Evolutionary conservation across 2,113 vertebrate genomes (phyloP).

Genomic region (Excalfactoria chinensis): DNA sequence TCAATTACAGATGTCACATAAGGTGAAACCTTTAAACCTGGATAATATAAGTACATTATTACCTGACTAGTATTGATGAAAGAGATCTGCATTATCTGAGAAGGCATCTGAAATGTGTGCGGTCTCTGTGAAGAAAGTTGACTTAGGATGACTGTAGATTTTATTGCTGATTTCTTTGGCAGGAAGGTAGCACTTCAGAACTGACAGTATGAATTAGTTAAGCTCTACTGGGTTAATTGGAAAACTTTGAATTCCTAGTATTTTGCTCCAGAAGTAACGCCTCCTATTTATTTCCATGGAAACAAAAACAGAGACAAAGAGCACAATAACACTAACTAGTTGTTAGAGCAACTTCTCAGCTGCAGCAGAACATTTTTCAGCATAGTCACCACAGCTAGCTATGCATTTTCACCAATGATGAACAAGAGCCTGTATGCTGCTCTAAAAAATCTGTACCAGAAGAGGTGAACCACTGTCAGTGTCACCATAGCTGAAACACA

Average conservation of each 20-base stretch:
- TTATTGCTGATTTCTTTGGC: neutral
- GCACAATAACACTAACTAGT: neutral
- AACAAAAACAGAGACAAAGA: neutral
- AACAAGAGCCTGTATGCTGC: neutral
- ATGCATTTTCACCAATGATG: neutral
- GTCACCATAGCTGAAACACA: neutral
- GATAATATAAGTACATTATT: conserved; percentile 2
- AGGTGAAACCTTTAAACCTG: neutral
- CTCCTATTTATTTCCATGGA: neutral
- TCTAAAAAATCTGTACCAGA: neutral
- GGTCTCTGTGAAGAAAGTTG: neutral
- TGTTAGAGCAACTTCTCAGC: neutral
- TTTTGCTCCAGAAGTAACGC: neutral
- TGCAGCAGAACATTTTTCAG: neutral
- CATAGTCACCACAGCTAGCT: neutral
- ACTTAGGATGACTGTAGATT: neutral
- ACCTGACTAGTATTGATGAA: neutral
- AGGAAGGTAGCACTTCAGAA: neutral
- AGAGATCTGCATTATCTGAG: neutral
- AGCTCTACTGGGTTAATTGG: neutral
- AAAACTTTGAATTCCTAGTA: neutral
- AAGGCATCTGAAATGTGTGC: neutral
- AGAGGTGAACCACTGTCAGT: neutral
- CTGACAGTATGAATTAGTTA: neutral
- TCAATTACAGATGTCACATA: neutral